Evolutionary conservation across 2,797 vertebrate species (phyloP), one percentile per base, ranked within the genome.

Genomic region (Pteronotus mesoamericanus): DNA sequence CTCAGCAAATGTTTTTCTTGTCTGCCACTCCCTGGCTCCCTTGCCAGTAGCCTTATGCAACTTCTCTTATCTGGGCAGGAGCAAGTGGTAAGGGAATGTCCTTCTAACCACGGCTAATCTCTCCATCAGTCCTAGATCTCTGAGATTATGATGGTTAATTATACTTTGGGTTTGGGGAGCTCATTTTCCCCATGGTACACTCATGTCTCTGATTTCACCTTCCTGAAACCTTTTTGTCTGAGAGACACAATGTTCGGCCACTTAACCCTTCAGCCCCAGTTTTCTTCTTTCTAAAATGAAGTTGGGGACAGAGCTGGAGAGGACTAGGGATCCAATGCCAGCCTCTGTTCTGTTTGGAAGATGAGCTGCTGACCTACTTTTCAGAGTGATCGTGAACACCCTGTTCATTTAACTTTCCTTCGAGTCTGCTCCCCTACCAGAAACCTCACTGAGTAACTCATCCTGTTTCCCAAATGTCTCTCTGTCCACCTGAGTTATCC

Each of bases 211-310:
- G 68, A 68, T 94, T 86, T 95, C 79, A 79, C 69, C 83, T 86
- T 95, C 93, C 78, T 95, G 89, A 80, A 71, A 71, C 44, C n/a
- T 89, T 72, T 92, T 66, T 53, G 69, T 83, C 51, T 39, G 68
- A 69, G 51, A 69, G 57, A 92, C 4, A 32, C 51, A 89, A 14
- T 44, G 42, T 91, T 91, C 61, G 26, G 48, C 61, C 68, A 59
- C 48, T 84, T 61, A 75, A 88, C 46, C 69, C 77, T 69, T 83
- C 7, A 37, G 46, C 55, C 46, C 15, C 5, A 1, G 39, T 80
- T 55, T 95, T 84, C 75, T 61, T 15, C 29, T 51, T 55, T 80
- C n/a, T 87, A 57, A 72, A 88, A 82, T 22, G 72, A 95, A n/a
- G 34, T 26, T 5, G 4, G 22, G 77, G 48, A 26, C 66, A 79